phyloP scores from a whole-genome alignment of 2,797 vertebrate species.

The Sarcoramphus papa region DNA sequence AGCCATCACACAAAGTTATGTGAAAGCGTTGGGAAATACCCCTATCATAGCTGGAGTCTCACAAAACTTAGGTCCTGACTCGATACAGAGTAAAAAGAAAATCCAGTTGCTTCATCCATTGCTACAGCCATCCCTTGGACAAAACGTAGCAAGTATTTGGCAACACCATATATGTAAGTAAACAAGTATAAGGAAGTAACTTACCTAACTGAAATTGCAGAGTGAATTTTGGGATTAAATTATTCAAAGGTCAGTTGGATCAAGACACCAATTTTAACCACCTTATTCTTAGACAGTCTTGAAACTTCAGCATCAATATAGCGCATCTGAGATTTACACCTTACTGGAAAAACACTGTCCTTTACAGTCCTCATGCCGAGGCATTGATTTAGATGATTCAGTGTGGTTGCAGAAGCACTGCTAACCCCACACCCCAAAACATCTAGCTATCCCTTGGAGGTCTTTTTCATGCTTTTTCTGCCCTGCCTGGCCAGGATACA shows the following conservation, averaged over 20 bases:
- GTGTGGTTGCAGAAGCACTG: neutral
- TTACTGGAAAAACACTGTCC: neutral
- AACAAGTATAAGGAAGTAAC: neutral
- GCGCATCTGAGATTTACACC: neutral
- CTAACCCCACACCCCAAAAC: neutral
- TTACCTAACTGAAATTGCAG: neutral
- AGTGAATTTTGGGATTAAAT: neutral
- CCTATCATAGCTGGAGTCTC: neutral
- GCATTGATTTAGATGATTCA: neutral
- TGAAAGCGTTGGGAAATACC: neutral
- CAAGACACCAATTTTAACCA: neutral
- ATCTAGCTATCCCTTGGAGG: neutral
- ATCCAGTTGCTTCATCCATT: neutral
- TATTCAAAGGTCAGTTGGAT: neutral
- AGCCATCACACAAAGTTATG: neutral
- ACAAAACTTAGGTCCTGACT: neutral
- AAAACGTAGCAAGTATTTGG: fast-evolving
- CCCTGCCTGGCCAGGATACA: neutral
- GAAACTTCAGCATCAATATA: neutral
- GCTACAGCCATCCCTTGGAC: neutral
- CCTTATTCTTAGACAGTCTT: neutral
- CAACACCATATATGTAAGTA: fast-evolving
- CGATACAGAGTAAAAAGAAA: neutral
- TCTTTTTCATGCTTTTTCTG: neutral
- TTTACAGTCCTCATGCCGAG: neutral